Evolutionary conservation across 2,797 vertebrate species (phyloP).

Genomic region (Hoplostethus mediterraneus): DNA sequence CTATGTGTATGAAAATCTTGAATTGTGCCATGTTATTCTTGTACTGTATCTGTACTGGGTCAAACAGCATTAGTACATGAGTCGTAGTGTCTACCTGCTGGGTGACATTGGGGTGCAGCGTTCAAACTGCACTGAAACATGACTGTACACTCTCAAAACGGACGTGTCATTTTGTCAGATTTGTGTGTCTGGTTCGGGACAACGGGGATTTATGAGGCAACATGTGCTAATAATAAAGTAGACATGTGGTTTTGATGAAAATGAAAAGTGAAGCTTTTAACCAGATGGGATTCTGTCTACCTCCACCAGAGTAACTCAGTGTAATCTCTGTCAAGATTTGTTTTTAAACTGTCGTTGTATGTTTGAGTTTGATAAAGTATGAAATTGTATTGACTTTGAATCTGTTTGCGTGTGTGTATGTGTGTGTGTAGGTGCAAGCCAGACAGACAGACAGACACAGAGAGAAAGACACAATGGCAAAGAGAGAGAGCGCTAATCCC

Average conservation of each 20-base stretch:
- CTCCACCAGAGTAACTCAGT: slow-evolving; percentile 56
- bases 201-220: neutral
- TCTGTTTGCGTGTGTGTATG: slow-evolving; percentile 3
- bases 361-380: slow-evolving; percentile 34
- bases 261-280: slow-evolving; percentile 1
- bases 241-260: slow-evolving; percentile 8
- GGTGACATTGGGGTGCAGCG: neutral
- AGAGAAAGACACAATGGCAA: too few species aligned
- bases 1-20: slow-evolving; percentile 29
- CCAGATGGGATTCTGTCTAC: slow-evolving; percentile 49
- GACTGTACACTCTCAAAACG: neutral
- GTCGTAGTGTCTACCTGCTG: neutral
- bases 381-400: slow-evolving; percentile 8
- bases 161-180: neutral
- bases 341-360: slow-evolving; percentile 23
- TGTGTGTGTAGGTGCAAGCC: neutral
- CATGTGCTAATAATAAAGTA: neutral
- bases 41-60: neutral
- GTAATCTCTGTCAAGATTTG: slow-evolving; percentile 56
- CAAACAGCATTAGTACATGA: neutral
- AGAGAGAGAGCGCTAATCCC: too few species aligned
- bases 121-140: slow-evolving; percentile 32
- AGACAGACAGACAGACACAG: too few species aligned
- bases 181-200: neutral
- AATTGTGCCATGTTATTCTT: slow-evolving; percentile 34